phyloP scores from a whole-genome alignment of 2,113 vertebrate species.

The Lanius ludovicianus region DNA sequence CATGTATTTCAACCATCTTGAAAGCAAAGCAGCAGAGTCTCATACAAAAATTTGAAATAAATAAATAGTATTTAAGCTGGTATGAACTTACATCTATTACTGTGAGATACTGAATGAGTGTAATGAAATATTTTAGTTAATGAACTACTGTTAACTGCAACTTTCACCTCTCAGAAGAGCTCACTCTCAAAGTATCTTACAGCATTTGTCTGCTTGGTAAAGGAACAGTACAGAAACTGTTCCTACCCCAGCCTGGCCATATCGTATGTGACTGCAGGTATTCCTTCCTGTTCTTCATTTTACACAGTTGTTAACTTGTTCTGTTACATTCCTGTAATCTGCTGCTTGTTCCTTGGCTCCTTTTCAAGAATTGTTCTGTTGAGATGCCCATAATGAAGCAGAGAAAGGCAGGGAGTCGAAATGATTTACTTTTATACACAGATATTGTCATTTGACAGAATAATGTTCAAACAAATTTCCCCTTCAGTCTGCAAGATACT shows the following conservation, averaged over 20 bases:
- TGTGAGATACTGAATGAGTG: background rate
- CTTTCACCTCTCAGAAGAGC: background rate
- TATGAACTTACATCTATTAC: background rate
- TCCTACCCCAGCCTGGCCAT: background rate
- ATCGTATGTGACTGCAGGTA: background rate
- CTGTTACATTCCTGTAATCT: background rate
- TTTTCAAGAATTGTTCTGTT: background rate
- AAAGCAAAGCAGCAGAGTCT: background rate
- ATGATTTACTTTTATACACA: background rate
- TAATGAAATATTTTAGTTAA: background rate
- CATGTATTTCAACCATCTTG: background rate
- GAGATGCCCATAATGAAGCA: background rate
- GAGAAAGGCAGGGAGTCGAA: background rate
- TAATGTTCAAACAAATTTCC: background rate
- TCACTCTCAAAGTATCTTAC: background rate
- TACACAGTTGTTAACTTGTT: background rate
- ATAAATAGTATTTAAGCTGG: background rate
- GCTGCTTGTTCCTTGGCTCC: background rate
- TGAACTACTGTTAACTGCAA: background rate
- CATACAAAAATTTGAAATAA: background rate
- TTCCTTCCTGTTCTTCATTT: background rate
- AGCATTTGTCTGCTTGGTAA: background rate
- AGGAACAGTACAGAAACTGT: background rate
- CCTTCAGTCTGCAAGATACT: background rate
- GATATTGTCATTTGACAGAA: background rate